Conservation (phyloP, 2,797 vertebrate genomes). For the Liasis olivaceus region DNA sequence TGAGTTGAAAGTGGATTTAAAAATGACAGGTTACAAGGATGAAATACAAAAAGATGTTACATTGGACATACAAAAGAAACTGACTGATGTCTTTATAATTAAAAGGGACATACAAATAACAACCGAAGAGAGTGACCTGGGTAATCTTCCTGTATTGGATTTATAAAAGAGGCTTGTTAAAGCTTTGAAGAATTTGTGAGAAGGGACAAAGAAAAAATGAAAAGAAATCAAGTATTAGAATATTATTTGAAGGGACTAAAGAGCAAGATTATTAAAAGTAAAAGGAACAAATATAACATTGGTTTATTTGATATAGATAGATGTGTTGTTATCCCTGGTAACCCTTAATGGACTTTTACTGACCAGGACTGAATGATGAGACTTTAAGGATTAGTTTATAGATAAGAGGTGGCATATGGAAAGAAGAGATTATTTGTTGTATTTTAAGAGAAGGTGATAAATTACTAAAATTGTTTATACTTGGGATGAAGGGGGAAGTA, state of each 20-base stretch:
- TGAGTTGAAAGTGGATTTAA: not conserved
- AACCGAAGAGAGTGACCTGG: not conserved
- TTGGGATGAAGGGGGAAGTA: not conserved
- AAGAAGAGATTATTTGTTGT: not conserved
- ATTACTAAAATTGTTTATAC: not conserved
- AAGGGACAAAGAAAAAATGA: not conserved
- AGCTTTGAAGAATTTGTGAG: not conserved
- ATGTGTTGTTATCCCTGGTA: not conserved
- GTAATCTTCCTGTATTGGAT: too few species aligned
- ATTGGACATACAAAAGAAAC: not conserved
- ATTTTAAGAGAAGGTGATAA: not conserved
- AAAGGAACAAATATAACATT: not conserved
- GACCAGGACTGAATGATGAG: not conserved
- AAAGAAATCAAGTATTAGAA: not conserved
- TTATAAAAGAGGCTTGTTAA: not conserved
- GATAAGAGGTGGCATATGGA: not conserved
- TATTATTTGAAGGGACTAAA: not conserved
- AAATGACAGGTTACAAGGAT: not conserved
- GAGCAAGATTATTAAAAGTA: not conserved
- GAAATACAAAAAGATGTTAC: not conserved
- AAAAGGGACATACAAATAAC: not conserved
- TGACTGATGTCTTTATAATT: not conserved
- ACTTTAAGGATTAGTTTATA: not conserved
- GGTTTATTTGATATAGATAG: not conserved
- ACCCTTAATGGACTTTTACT: not conserved